Conservation (phyloP, 2,113 vertebrate species). For the Oreochromis tanganicae region DNA sequence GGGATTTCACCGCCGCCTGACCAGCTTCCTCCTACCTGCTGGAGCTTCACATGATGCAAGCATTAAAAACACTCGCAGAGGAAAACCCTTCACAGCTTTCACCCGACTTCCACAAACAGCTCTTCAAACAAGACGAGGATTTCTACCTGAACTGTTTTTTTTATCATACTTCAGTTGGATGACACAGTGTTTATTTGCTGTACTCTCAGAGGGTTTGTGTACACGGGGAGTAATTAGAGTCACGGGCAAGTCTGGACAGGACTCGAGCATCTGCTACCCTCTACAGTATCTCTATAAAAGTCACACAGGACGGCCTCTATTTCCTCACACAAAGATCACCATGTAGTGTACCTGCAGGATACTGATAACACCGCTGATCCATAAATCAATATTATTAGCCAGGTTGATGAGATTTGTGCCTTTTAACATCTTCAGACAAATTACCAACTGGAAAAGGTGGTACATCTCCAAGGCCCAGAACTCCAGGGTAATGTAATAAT, state of each 20-base stretch:
- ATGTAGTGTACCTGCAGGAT: background rate
- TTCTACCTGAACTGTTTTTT: background rate
- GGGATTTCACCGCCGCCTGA: background rate
- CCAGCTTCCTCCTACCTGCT: background rate
- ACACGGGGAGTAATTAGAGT: background rate
- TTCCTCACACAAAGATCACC: background rate
- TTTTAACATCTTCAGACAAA: background rate
- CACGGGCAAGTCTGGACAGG: constrained; percentile 18
- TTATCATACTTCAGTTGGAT: background rate
- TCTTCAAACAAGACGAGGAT: fast-evolving
- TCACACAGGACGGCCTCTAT: background rate
- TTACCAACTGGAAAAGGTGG: background rate
- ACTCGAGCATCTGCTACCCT: constrained; percentile 17
- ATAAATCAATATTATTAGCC: background rate
- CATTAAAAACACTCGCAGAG: background rate
- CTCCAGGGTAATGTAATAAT: background rate
- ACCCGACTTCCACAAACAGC: background rate
- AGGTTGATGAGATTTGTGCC: background rate
- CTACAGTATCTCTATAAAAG: background rate
- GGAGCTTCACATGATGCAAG: constrained; percentile 11
- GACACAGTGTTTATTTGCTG: background rate
- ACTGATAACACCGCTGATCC: background rate
- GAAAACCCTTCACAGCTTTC: background rate
- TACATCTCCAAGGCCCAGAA: background rate
- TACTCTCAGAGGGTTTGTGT: background rate